Conservation (phyloP, 2,797 vertebrate genomes). For the Helicolenus hilgendorfi region DNA sequence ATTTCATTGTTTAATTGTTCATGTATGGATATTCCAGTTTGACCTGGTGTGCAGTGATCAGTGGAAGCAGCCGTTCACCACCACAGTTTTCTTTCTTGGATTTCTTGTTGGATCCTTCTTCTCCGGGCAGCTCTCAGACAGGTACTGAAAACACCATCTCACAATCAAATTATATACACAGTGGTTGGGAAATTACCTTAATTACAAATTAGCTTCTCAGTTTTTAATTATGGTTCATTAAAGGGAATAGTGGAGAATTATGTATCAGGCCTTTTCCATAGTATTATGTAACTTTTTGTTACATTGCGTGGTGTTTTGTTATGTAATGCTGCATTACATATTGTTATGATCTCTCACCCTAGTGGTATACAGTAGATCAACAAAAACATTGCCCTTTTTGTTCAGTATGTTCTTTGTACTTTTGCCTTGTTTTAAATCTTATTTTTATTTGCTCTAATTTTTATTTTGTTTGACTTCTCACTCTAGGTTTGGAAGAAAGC, state of each 20-base stretch:
- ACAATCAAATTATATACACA: background rate
- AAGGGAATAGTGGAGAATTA: no score
- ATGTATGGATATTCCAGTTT: slow-evolving; percentile 85
- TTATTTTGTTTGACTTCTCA: background rate
- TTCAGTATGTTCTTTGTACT: no score
- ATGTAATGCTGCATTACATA: no score
- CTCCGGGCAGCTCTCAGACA: slow-evolving; percentile 94
- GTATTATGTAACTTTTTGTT: no score
- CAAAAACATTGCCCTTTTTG: no score
- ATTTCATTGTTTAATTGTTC: background rate
- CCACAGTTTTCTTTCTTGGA: slow-evolving; percentile 92
- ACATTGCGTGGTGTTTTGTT: no score
- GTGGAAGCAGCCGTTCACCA: slow-evolving; percentile 93
- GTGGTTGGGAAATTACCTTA: no score
- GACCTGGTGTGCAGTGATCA: slow-evolving; percentile 92
- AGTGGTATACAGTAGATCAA: no score
- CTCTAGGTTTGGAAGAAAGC: slow-evolving; percentile 93
- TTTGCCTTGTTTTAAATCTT: background rate
- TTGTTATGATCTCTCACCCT: no score
- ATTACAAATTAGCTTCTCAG: no score
- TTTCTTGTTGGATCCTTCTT: slow-evolving; percentile 92
- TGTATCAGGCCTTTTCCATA: no score
- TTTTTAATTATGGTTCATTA: background rate
- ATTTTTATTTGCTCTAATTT: background rate
- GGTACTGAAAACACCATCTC: slow-evolving; percentile 79